Evolutionary conservation across 2,113 vertebrate species (phyloP), one percentile per base, ranked within the genome.

Genomic region (Cariama cristata): DNA sequence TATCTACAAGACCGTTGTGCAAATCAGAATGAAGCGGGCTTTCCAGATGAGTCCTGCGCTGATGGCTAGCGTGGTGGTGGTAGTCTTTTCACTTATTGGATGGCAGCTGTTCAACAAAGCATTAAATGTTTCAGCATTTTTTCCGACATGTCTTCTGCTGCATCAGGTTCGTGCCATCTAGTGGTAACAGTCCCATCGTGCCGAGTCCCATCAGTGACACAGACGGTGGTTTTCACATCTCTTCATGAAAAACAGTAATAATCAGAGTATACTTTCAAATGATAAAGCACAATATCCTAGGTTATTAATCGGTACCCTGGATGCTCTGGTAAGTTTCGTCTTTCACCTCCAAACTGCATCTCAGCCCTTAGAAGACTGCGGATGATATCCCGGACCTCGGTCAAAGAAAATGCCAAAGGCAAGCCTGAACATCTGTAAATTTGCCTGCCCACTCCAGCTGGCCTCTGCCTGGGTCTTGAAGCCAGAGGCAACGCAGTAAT

Each of bases 81-180:
- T 3, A 42, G 27, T 14, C 63, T 88, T 91, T 74, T 53, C 45
- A 22, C 20, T 68, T 30, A 30, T 4, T 7, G 62, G 16, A 17
- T 59, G 73, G 75, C 58, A 75, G 67, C 75, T 33, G 40, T 12
- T 93, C 76, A 27, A 72, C 49, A 30, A 75, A 69, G 49, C 35
- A 33, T 35, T 2, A 18, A 88, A 69, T 38, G 66, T n/a, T 94
- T 56, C 79, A 53, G 93, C 79, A 28, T 11, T 68, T 77, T 68
- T 79, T 10, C 64, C n/a, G 87, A 68, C 14, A 8, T 2, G 63
- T 87, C 76, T 82, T 80, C 87, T 97, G 97, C 71, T n/a, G 96
- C 97, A 97, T 98, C 98, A 86, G 96, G 95, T 97, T 96, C 69
- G 82, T 97, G 98, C 98, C 98, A 98, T 94, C 98, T 98, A 98